Percentiles rank a stretch among this genome's conserved stretches.
Conservation (phyloP, 2,888 invertebrate species). For the Hylaea fasciaria region DNA sequence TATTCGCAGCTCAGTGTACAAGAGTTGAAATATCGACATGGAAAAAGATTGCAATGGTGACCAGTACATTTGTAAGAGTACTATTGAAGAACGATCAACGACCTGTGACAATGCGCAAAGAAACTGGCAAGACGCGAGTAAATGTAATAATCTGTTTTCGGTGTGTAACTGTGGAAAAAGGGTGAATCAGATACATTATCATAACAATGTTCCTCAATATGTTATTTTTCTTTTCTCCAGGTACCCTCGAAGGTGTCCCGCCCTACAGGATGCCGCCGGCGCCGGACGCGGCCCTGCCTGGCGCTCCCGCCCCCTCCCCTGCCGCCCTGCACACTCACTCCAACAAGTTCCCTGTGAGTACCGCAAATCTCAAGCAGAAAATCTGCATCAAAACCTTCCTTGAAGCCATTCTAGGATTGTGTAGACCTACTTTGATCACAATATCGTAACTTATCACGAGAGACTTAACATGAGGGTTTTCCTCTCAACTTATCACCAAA, state of each 20-base stretch:
- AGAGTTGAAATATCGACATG: too few species aligned
- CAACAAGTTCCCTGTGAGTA: constrained; percentile 91
- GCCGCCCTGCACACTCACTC: constrained; percentile 89
- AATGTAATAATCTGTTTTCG: not conserved
- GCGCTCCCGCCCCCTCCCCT: constrained; percentile 79
- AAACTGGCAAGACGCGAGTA: not conserved
- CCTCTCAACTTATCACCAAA: too few species aligned
- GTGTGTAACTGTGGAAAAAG: too few species aligned
- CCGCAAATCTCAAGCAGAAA: not conserved
- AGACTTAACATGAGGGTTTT: too few species aligned
- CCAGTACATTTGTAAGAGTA: not conserved
- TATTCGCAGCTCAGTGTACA: too few species aligned
- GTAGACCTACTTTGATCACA: not conserved
- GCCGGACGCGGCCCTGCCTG: constrained; percentile 85
- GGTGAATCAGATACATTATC: too few species aligned
- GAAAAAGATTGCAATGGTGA: not conserved
- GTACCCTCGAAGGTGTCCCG: constrained; percentile 73
- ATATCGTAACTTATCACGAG: too few species aligned
- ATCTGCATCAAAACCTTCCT: too few species aligned
- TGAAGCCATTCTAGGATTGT: not conserved
- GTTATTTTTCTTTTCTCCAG: constrained; percentile 47
- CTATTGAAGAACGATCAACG: not conserved
- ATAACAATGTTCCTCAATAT: not conserved
- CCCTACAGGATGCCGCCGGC: constrained; percentile 89
- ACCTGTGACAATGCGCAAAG: not conserved